phyloP scores from a whole-genome alignment of 2,113 vertebrate genomes.

The Callaeas wilsoni region DNA sequence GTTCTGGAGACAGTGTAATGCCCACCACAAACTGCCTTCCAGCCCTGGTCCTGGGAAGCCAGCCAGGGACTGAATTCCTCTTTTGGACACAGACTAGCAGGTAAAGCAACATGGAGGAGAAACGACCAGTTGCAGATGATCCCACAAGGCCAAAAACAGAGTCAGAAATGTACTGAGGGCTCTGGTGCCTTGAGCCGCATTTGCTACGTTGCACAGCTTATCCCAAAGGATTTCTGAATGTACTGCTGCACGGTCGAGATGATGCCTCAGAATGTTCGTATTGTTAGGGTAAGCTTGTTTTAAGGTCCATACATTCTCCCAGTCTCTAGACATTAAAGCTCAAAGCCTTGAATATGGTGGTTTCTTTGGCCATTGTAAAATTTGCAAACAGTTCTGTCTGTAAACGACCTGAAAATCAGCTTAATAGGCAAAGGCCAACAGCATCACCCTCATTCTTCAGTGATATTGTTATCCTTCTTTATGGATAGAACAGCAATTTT shows the following conservation, averaged over 20 bases:
- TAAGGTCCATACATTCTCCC: neutral
- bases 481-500: neutral
- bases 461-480: neutral
- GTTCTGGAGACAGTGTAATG: neutral
- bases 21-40: neutral
- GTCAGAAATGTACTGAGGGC: neutral
- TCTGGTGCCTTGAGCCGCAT: neutral
- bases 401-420: neutral
- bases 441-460: neutral
- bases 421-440: neutral
- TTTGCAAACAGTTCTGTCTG: neutral
- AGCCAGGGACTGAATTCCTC: neutral
- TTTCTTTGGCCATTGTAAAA: neutral
- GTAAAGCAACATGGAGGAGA: neutral
- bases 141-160: neutral
- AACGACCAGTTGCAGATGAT: rapidly evolving
- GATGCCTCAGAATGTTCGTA: neutral
- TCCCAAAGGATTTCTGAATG: neutral
- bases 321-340: neutral
- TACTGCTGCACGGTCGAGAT: neutral
- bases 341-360: neutral
- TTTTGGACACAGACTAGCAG: neutral
- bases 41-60: neutral
- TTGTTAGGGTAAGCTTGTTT: neutral
- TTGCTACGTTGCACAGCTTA: neutral